phyloP scores from a whole-genome alignment of 2,797 vertebrate species.

The Sphenopsis melanotis region DNA sequence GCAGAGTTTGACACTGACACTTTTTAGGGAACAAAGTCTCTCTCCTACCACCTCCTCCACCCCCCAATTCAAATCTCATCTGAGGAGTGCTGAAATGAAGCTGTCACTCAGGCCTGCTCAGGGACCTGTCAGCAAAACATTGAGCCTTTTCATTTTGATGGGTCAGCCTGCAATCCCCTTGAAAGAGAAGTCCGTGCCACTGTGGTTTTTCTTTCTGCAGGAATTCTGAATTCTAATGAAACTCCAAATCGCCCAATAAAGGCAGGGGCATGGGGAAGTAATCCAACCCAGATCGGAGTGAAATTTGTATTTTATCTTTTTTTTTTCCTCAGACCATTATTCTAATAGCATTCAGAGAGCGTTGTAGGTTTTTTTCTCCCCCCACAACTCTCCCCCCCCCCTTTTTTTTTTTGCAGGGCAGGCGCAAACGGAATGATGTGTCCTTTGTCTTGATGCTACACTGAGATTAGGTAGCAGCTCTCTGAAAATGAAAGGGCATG shows the following conservation, averaged over 20 bases:
- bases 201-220: slow-evolving; percentile 76
- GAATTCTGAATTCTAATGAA: slow-evolving; percentile 86
- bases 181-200: slow-evolving; percentile 78
- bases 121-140: slow-evolving; percentile 82
- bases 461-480: slow-evolving; percentile 70
- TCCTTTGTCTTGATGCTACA: slow-evolving; percentile 73
- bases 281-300: slow-evolving; percentile 75
- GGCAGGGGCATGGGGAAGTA: slow-evolving; percentile 76
- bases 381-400: too few relatives aligned
- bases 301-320: slow-evolving; percentile 80
- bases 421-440: slow-evolving; percentile 60
- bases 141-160: slow-evolving; percentile 86
- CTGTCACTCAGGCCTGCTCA: slow-evolving; percentile 83
- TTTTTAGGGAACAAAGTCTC: slow-evolving; percentile 83
- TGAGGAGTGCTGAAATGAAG: slow-evolving; percentile 84
- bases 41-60: slow-evolving; percentile 67
- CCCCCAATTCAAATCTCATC: slow-evolving; percentile 77
- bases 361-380: background rate
- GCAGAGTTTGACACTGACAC: slow-evolving; percentile 82
- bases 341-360: slow-evolving; percentile 69
- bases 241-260: slow-evolving; percentile 83
- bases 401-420: slow-evolving; percentile 18
- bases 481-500: slow-evolving; percentile 73
- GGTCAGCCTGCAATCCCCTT: slow-evolving; percentile 82
- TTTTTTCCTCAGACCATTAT: slow-evolving; percentile 57